These are phyloP conservation scores for Amphimedon queenslandica DNA, from an alignment of 37 sponge, comb jelly and placozoan species.

Conservation along the genomic window DNA sequence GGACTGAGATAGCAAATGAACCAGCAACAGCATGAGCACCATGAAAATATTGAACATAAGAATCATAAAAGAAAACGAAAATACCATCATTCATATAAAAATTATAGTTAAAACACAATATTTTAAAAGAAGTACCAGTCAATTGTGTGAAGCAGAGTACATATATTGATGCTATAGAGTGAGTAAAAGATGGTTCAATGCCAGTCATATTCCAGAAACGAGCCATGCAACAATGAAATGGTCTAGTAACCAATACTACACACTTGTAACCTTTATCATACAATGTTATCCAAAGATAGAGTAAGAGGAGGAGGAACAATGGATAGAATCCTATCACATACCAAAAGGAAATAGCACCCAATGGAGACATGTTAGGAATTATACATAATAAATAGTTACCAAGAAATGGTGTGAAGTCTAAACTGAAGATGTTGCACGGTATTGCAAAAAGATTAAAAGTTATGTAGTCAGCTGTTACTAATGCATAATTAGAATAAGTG, in stretches of 20 bases:
- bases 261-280: not conserved
- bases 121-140: not conserved
- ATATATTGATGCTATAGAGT: not conserved
- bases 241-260: not conserved
- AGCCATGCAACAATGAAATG: not conserved
- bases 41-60: not conserved
- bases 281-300: not conserved
- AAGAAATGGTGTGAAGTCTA: no score
- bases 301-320: not conserved
- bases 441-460: no score
- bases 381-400: no score
- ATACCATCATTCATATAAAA: not conserved
- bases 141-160: not conserved
- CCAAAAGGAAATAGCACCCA: not conserved
- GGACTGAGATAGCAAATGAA: not conserved
- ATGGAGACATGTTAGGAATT: not conserved
- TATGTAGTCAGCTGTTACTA: no score
- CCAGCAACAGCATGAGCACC: not conserved
- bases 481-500: no score
- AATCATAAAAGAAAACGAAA: not conserved
- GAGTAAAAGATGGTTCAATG: not conserved
- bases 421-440: no score
- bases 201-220: not conserved
- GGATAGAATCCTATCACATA: not conserved
- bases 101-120: not conserved